These are phyloP conservation scores for Coracopsis vasa DNA, from an alignment of 2,113 vertebrate species.

Conservation along the genomic window DNA sequence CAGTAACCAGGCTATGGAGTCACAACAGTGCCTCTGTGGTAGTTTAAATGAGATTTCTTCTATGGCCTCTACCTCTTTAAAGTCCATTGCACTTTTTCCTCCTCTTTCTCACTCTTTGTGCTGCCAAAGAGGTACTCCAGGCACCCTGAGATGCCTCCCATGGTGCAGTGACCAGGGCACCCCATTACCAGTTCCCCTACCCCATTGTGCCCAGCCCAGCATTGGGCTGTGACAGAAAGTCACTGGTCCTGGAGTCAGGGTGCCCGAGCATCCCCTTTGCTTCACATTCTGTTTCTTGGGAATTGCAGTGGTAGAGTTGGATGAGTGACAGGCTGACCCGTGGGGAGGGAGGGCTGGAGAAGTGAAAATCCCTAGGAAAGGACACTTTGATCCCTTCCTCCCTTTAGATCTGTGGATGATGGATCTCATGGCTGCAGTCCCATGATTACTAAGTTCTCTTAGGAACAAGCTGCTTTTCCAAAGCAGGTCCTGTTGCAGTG, in stretches of 20 bases:
- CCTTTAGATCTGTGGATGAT: neutral
- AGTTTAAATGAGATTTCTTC: neutral
- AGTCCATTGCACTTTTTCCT: neutral
- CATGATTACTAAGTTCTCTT: neutral
- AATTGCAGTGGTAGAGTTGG: neutral
- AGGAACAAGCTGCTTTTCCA: neutral
- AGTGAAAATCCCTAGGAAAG: neutral
- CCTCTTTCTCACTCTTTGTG: neutral
- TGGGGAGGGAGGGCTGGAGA: neutral
- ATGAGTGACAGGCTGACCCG: neutral
- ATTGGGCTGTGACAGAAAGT: neutral
- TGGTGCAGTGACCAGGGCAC: rapidly evolving
- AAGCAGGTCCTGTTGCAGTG: neutral
- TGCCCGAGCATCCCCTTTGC: neutral
- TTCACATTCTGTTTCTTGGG: neutral
- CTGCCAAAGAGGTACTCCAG: neutral
- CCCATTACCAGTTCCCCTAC: neutral
- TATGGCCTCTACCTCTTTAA: neutral
- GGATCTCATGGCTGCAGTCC: neutral
- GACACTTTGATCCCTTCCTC: neutral
- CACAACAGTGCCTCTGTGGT: neutral
- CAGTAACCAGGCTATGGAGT: neutral
- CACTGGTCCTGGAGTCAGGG: rapidly evolving
- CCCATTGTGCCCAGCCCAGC: rapidly evolving
- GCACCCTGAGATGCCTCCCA: neutral